Conservation (phyloP, 2,113 vertebrate genomes). For the Colossoma macropomum region DNA sequence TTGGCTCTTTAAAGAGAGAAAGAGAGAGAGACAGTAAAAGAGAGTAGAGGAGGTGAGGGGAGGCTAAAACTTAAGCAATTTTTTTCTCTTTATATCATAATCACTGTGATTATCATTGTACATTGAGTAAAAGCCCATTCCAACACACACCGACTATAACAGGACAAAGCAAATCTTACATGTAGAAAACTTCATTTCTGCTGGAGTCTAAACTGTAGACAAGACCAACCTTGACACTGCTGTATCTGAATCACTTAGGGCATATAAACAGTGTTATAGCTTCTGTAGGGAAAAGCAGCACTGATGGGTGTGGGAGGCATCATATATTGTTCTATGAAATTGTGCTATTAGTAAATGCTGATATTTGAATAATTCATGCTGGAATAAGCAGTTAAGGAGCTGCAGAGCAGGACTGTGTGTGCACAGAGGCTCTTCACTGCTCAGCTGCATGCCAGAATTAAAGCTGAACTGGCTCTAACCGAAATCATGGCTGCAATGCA, state of each 20-base stretch:
- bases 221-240: conserved; percentile 2
- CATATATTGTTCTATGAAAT: background rate
- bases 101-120: background rate
- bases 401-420: conserved; percentile 1
- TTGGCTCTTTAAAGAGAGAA: no score
- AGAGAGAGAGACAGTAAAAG: no score
- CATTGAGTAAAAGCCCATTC: background rate
- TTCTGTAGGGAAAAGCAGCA: background rate
- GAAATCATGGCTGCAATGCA: background rate
- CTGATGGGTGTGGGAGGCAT: background rate
- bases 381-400: conserved; percentile 15
- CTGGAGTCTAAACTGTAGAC: background rate
- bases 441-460: background rate
- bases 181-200: no score
- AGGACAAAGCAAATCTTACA: no score
- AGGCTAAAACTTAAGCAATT: background rate
- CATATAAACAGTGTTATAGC: conserved; percentile 10
- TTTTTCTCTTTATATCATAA: background rate
- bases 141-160: background rate
- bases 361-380: conserved; percentile 30
- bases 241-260: background rate
- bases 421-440: background rate
- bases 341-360: conserved; percentile 1
- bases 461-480: background rate
- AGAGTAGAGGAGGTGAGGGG: background rate